Base-by-base conservation (phyloP, 1,140 invertebrate genomes). In the Panulirus ornatus region DNA sequence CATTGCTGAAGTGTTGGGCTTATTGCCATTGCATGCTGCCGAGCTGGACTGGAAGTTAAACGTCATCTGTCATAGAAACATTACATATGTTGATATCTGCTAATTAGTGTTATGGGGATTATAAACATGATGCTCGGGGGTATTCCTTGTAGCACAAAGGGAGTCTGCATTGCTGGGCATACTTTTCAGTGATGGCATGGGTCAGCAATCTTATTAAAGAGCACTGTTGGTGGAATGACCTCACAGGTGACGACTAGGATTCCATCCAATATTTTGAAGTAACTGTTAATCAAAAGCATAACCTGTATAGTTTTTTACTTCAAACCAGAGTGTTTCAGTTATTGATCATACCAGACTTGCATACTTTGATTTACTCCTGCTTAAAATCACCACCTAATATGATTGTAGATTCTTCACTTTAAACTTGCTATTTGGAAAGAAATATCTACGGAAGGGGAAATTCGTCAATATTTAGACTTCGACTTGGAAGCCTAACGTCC, bases 241-340 rank as follows among this genome's bases (percentile, higher is more conserved):
- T 89, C 79, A 73, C 66, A 84, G 87, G 81, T 83, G 79, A 89
- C 79, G 79, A 54, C 58, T 73, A 89, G 87, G 70, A 89, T 89
- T 89, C 87, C 87, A 89, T 89, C 87, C 87, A 89, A 75, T 75
- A 83, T 83, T 83, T 89, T 83, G 47, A 82, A 89, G 79, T 73
- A 83, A 89, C 78, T 82, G 78, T 82, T 75, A 89, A 89, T 89
- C 87, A 89, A 89, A 89, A 89, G 70, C 42, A 89, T 82, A 89
- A 89, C 87, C 87, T 83, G 87, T 89, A 89, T 89, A 89, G 87
- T 89, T 89, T 89, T 89, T 82, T 89, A 89, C 87, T 89, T 79
- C 76, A 81, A 79, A 66, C 87, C 70, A 75, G 42, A 70, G 63
- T 75, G 51, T 89, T 73, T 78, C 38, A 78, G 71, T 87, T 83